Evolutionary conservation across 1,140 invertebrate species (phyloP), one percentile per base, ranked within the genome.

Genomic region (Drosophila novamexicana): DNA sequence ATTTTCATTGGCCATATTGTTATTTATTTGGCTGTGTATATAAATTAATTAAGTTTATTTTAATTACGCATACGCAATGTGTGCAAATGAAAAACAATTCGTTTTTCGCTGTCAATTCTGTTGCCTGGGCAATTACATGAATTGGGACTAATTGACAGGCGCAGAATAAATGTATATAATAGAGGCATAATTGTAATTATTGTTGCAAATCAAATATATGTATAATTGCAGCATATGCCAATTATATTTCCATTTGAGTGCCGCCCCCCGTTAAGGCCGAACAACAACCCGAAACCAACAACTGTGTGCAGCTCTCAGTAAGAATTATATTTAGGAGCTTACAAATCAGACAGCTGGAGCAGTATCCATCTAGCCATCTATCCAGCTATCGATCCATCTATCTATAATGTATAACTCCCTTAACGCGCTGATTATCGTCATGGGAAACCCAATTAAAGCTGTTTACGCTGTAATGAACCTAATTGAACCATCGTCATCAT

Each of bases 181-280:
- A 75, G 75, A 54, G 40, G 40, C 39, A 73, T 86, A 88, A 89
- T 77, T 88, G 69, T 64, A 75, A 88, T 88, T 80, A 79, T 80
- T 70, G 68, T 64, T 67, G 69, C 53, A 79, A 85, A 78, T 78
- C 50, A 64, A 63, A 73, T 54, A 77, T 68, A 66, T 47, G 45
- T 47, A 8, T 83, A 80, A 88, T 89, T 89, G 68, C 79, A 74
- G 82, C 83, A 70, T 58, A 64, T 83, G 73, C 77, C 83, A 88
- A 88, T 88, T 89, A 83, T 83, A 88, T 75, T 89, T 62, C 44
- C 70, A 80, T 88, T 88, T 89, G 83, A 88, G 69, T 72, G 75
- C 40, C 75, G 59, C 39, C 75, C 34, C 58, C 68, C 75, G 59
- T 66, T 29, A 29, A 29, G 22, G 4, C 22, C 22, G 22, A 29